Evolutionary conservation across 2,113 vertebrate genomes (phyloP).

Genomic region (Columba livia): DNA sequence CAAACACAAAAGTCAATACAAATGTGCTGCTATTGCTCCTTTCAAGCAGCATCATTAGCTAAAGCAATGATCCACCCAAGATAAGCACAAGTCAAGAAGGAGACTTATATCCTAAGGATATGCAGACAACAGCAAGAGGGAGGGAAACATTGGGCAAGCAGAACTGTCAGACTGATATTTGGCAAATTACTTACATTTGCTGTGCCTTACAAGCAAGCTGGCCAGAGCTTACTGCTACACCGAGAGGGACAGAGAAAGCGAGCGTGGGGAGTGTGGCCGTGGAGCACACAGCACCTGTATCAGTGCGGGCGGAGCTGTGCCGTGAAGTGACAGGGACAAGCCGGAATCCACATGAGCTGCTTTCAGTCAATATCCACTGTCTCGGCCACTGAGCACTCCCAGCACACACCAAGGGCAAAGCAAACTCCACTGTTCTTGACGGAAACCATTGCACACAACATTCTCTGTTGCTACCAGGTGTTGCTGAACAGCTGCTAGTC

Average conservation of each 20-base stretch:
- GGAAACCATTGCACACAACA: neutral
- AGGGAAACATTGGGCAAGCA: neutral
- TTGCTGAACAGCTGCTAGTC: neutral
- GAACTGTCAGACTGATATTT: neutral
- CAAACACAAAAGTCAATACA: neutral
- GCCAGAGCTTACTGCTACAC: neutral
- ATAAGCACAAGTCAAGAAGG: neutral
- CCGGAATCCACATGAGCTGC: neutral
- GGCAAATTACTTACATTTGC: neutral
- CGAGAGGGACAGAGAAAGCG: neutral
- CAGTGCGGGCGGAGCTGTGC: rapidly evolving
- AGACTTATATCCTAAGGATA: neutral
- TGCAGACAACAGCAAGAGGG: rapidly evolving
- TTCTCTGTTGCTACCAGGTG: rapidly evolving
- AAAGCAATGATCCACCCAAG: neutral
- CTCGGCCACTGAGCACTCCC: rapidly evolving
- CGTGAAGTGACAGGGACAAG: neutral
- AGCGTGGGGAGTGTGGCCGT: rapidly evolving
- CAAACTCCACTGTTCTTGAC: neutral
- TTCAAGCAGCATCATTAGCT: neutral
- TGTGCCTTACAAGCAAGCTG: neutral
- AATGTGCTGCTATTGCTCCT: rapidly evolving
- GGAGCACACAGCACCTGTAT: neutral
- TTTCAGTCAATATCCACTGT: rapidly evolving
- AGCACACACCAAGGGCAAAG: neutral